Base-by-base conservation (phyloP, 2,113 vertebrate genomes). In the Sylvicapra grimmia region DNA sequence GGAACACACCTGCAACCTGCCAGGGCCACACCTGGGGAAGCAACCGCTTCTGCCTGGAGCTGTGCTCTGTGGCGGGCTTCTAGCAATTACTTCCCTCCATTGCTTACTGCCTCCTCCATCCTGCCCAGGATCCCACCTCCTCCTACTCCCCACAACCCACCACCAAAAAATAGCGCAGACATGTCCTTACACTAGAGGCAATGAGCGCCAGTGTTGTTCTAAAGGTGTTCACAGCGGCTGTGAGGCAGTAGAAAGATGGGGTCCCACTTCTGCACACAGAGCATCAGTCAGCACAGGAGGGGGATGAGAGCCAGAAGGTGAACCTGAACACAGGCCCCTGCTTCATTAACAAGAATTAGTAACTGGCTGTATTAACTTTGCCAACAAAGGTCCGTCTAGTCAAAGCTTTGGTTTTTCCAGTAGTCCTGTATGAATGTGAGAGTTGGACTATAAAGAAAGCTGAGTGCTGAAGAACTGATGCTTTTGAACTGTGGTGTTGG, bases 1-100 rank as follows among this genome's bases (percentile, higher is more conserved):
- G 25, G 23, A 95, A n/a, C 65, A 92, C 59, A 97, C 93, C 96
- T 97, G 86, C 54, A 89, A 83, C 90, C 59, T 94, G 93, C 93
- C 56, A 0, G 11, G 89, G 61, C 89, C 96, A 97, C 97, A 93
- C 96, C 97, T 95, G 51, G 49, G 95, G 97, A 97, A 98, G 85
- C 88, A 87, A 80, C 9, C 1, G 2, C 85, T 98, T 97, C 97
- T 31, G 8, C 61, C 23, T 14, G 53, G n/a, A 65, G 79, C 90
- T 65, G n/a, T 54, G 61, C 86, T 63, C 59, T 36, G 33, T 3
- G 51, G n/a, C 36, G 0, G 29, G 53, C 54, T 93, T 80, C 51
- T 4, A 75, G 84, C 92, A 93, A 44, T 75, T 58, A 25, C 47
- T 83, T 80, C 63, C 63, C 75, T 85, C 53, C 36, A n/a, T 18